phyloP scores from a whole-genome alignment of 2,888 invertebrate species.

The Acheta domesticus region DNA sequence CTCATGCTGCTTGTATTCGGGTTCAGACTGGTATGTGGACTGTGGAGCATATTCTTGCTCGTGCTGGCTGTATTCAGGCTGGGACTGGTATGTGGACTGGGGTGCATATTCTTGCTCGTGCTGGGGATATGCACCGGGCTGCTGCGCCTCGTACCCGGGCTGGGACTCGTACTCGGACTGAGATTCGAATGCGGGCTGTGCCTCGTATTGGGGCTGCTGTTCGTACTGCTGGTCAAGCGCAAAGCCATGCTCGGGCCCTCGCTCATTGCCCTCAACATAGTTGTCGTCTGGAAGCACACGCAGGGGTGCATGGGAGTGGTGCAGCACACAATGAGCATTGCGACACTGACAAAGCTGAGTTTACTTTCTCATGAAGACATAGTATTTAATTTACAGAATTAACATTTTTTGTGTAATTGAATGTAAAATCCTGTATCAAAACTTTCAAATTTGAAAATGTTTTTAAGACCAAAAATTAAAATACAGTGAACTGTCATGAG shows the following conservation, averaged over 20 bases:
- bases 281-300: conserved; percentile 31
- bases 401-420: background rate
- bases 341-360: background rate
- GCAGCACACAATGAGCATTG: background rate
- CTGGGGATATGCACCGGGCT: background rate
- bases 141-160: background rate
- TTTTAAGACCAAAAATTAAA: background rate
- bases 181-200: conserved; percentile 23
- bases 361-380: conserved; percentile 19
- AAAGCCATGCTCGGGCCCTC: conserved; percentile 18
- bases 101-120: conserved; percentile 23
- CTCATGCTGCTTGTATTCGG: conserved; percentile 18
- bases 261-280: conserved; percentile 30
- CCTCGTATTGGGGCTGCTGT: conserved; percentile 24
- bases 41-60: conserved; percentile 12
- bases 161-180: conserved; percentile 25
- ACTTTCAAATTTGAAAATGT: conserved; percentile 2
- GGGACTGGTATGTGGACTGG: conserved; percentile 20
- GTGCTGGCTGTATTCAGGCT: conserved; percentile 18
- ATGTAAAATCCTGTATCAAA: background rate
- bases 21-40: background rate
- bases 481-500: background rate
- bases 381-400: background rate
- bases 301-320: background rate
- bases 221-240: conserved; percentile 12